phyloP scores from a whole-genome alignment of 2,113 vertebrate genomes.

The Prochilodus magdalenae region DNA sequence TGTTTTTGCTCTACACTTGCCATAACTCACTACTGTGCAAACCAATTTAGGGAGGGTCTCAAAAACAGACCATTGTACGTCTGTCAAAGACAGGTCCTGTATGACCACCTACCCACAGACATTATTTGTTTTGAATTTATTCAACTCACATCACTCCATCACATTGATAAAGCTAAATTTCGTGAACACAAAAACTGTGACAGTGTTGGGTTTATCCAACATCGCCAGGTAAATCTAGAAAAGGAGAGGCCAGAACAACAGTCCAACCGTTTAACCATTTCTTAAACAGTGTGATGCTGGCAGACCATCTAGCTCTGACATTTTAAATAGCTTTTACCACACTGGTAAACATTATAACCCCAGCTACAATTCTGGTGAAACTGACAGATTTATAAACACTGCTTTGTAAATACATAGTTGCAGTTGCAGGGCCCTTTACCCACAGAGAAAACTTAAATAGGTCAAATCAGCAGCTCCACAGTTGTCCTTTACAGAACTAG shows the following conservation, averaged over 20 bases:
- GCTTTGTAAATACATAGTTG: too few relatives aligned
- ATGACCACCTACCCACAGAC: too few relatives aligned
- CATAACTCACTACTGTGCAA: too few relatives aligned
- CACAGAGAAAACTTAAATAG: constrained; percentile 18
- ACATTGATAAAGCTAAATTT: not conserved
- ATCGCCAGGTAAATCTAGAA: not conserved
- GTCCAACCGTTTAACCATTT: constrained; percentile 55
- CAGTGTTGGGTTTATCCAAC: not conserved
- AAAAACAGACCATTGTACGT: too few relatives aligned
- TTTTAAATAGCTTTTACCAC: constrained; percentile 48
- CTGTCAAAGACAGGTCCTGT: too few relatives aligned
- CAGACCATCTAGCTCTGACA: constrained; percentile 69
- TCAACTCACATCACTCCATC: not conserved
- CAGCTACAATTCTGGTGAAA: not conserved
- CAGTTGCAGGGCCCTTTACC: too few relatives aligned
- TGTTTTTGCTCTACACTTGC: too few relatives aligned
- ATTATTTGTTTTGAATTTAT: not conserved
- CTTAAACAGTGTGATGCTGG: constrained; percentile 51
- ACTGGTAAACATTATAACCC: constrained; percentile 19
- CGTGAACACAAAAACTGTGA: not conserved
- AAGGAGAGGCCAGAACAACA: constrained; percentile 48
- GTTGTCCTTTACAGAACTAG: constrained; percentile 55
- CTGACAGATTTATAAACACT: too few relatives aligned
- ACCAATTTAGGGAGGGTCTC: too few relatives aligned
- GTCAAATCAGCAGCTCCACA: constrained; percentile 10